A percentile compares a stretch with the other conserved stretches of the same genome.
Evolutionary conservation across 2,888 invertebrate species (phyloP).

Genomic region (Pemphredon lugubris): DNA sequence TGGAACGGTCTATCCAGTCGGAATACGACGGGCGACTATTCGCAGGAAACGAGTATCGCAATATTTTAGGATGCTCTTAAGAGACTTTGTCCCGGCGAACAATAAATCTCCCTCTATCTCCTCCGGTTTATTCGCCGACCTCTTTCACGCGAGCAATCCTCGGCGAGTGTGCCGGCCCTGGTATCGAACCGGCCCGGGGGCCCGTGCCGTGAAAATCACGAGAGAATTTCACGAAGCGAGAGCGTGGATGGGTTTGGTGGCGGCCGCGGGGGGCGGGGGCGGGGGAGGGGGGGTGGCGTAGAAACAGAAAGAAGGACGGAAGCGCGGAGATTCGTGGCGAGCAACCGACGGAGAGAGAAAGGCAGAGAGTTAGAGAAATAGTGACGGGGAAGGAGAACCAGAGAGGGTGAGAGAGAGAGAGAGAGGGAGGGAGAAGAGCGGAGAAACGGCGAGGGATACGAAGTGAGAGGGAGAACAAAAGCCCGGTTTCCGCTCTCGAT

Average conservation of each 20-base stretch:
- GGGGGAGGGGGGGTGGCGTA: conserved; percentile 13
- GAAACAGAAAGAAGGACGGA: conserved; percentile 34
- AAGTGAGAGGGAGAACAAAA: conserved; percentile 58
- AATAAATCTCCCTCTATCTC: conserved; percentile 59
- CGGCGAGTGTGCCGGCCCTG: conserved; percentile 38
- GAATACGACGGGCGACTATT: conserved; percentile 17
- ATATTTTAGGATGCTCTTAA: conserved; percentile 59
- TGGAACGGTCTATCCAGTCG: conserved; percentile 2
- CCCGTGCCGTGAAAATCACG: conserved; percentile 55
- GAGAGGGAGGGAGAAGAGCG: conserved; percentile 18
- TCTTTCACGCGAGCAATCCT: conserved; percentile 60
- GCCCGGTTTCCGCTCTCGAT: conserved; percentile 66
- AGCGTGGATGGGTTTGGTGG: too few relatives aligned
- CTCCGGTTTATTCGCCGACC: conserved; percentile 62
- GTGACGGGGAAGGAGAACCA: neutral
- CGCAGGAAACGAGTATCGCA: conserved; percentile 44
- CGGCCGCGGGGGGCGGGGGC: too few relatives aligned
- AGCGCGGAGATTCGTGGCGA: conserved; percentile 34
- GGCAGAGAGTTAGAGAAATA: conserved; percentile 8
- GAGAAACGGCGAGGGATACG: conserved; percentile 8
- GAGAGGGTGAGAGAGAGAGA: conserved; percentile 8
- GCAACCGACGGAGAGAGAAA: conserved; percentile 27
- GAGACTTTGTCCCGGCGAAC: conserved; percentile 54
- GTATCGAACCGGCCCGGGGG: conserved; percentile 51
- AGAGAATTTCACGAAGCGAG: conserved; percentile 54